Base-by-base conservation (phyloP, 2,797 vertebrate species). In the Mus spretus region DNA sequence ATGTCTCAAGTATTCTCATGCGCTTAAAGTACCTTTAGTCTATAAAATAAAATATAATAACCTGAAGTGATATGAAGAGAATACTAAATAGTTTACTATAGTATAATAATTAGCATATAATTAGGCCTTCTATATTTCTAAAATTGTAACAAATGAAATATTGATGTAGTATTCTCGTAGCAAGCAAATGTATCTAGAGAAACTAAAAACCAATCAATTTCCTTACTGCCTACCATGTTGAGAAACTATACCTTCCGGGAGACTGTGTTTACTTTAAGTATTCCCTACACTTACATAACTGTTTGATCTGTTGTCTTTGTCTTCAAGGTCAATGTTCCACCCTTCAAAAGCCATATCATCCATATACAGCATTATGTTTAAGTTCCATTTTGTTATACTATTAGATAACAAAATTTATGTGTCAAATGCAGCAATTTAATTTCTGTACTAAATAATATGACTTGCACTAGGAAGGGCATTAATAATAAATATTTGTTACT, bases 401-500 rank as follows among this genome's bases (percentile, higher is more conserved):
- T 93, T 63, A 86, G 31, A 53, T 44, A 59, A 70, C 5, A 93
- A 92, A 88, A 77, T 87, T 34, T 44, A 40, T 63, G 9, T 63
- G 34, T 65, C 72, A 26, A 31, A 78, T 44, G 77, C 15, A 78
- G 53, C 28, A 96, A 70, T 77, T 81, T 93, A 57, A 88, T 85
- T 63, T 47, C 70, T 91, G 4, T 75, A 57, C 34, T 50, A 31
- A 75, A 94, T 63, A 89, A 91, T 81, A 61, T 31, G 70, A 9
- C 34, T 59, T 95, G 53, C 5, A 59, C 47, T 67, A 26, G 15
- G 2, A 93, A 40, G 44, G 31, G 75, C 19, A 57, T 31, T 61
- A 61, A 78, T 61, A 88, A 83, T 19, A 80, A 92, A 44, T 80
- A 92, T 44, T 14, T 97, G 47, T 61, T 81, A 81, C 22, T 82